phyloP scores from a whole-genome alignment of 2,113 vertebrate species.

The Atractosteus spatula region DNA sequence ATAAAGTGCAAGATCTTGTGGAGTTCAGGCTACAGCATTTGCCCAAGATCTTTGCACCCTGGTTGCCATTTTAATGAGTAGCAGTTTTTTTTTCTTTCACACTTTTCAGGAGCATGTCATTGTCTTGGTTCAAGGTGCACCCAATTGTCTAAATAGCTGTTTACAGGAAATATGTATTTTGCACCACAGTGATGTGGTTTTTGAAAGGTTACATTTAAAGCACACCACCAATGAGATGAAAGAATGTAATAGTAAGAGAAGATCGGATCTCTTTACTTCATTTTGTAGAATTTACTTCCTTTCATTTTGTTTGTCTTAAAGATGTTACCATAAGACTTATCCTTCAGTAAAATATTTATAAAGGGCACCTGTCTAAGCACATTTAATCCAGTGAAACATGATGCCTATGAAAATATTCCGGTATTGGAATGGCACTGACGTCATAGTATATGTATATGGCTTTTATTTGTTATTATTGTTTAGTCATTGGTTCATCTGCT shows the following conservation, averaged over 20 bases:
- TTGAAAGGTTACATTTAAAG: constrained; percentile 23
- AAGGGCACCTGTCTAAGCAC: too few species aligned
- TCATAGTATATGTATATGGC: neutral
- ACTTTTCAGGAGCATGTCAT: constrained; percentile 16
- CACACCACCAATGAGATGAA: constrained; percentile 12
- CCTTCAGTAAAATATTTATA: too few species aligned
- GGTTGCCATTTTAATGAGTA: neutral
- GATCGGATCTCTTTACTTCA: constrained; percentile 8
- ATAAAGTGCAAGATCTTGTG: constrained; percentile 60
- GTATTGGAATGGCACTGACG: too few species aligned
- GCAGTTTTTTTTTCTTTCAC: neutral
- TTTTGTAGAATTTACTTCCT: constrained; percentile 14
- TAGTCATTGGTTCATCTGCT: constrained; percentile 73
- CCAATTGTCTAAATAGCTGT: constrained; percentile 34
- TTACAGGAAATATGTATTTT: constrained; percentile 49
- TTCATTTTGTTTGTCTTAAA: neutral
- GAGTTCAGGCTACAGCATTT: constrained; percentile 53
- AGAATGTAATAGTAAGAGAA: constrained; percentile 12
- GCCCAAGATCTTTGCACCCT: neutral
- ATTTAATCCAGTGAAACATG: too few species aligned
- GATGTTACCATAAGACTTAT: too few species aligned
- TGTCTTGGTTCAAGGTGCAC: constrained; percentile 32
- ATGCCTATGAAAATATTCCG: too few species aligned
- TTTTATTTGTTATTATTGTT: constrained; percentile 63
- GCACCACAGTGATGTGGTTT: constrained; percentile 35